Conservation (phyloP, 1,140 invertebrate genomes). For the Drosophila kohkoa region DNA sequence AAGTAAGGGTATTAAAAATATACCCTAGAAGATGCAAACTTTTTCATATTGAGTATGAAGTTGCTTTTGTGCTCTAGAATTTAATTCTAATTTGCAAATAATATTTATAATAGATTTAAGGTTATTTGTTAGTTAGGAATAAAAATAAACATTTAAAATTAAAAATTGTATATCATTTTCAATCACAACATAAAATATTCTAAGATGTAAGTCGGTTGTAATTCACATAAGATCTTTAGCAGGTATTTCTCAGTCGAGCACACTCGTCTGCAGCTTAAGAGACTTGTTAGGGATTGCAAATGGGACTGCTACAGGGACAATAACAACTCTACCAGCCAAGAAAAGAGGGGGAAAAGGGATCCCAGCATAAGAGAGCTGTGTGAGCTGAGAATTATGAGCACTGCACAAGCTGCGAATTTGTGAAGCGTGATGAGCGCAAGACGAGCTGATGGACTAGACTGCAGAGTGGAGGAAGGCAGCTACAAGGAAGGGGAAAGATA, state of each 20-base stretch:
- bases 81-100: too few species aligned
- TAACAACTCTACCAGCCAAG: background rate
- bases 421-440: conserved; percentile 80
- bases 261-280: background rate
- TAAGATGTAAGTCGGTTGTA: too few species aligned
- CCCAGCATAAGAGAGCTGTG: background rate
- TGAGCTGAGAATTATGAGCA: conserved; percentile 71
- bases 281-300: conserved; percentile 54
- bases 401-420: conserved; percentile 79
- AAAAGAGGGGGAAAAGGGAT: conserved; percentile 2
- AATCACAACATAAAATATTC: too few species aligned
- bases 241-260: background rate
- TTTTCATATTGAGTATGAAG: too few species aligned
- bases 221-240: background rate
- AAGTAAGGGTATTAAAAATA: too few species aligned
- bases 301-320: conserved; percentile 37
- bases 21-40: too few species aligned
- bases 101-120: too few species aligned
- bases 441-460: conserved; percentile 10
- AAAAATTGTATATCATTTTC: too few species aligned
- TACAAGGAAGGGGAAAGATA: background rate
- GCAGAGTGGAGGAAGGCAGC: conserved; percentile 5
- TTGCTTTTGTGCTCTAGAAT: too few species aligned
- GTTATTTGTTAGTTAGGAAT: too few species aligned
- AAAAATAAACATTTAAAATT: too few species aligned